Evolutionary conservation across 2,797 vertebrate genomes (phyloP), one percentile per base, ranked within the genome.

Genomic region (Psittacula derbiana): DNA sequence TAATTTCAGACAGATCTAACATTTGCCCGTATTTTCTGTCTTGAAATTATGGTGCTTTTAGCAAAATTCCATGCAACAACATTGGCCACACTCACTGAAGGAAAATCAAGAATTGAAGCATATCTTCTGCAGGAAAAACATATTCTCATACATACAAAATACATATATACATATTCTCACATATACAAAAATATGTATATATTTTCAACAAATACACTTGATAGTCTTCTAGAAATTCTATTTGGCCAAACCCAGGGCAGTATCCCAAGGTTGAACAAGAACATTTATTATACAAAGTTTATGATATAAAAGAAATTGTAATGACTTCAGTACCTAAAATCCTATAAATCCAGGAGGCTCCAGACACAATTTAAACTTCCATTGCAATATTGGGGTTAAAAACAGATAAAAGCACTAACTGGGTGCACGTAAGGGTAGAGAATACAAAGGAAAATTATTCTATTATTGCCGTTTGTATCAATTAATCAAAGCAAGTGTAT

Each of bases 301-400:
- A 61, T 9, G 4, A 65, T 31, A n/a, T 20, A 53, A 50, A 90
- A 86, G 16, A 67, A 75, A 50, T 36, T 5, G 10, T 16, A 49
- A 27, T 7, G 55, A 13, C 47, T 78, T 71, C 33, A 62, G 23
- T 19, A 62, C 16, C 74, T 74, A 61, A 57, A 91, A 89, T 33
- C 53, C 40, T 21, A 21, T 31, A 41, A 83, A 65, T 38, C 30
- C 24, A 78, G 57, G 12, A 66, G n/a, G 25, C 18, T 73, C 49
- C 31, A 58, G 17, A 55, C 10, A 10, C 15, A n/a, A 16, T 55
- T 49, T 27, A 52, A 65, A 11, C 16, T 65, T 67, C 41, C 62
- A 14, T 5, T 66, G n/a, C 0, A 0, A 23, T 43, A 15, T 4
- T 50, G 4, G 23, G 58, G 27, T 9, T 43, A 53, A 86, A 71